Percentiles rank a stretch among this genome's conserved stretches.
Evolutionary conservation across 1,140 invertebrate species (phyloP).

Genomic region (Drosophila bocki): DNA sequence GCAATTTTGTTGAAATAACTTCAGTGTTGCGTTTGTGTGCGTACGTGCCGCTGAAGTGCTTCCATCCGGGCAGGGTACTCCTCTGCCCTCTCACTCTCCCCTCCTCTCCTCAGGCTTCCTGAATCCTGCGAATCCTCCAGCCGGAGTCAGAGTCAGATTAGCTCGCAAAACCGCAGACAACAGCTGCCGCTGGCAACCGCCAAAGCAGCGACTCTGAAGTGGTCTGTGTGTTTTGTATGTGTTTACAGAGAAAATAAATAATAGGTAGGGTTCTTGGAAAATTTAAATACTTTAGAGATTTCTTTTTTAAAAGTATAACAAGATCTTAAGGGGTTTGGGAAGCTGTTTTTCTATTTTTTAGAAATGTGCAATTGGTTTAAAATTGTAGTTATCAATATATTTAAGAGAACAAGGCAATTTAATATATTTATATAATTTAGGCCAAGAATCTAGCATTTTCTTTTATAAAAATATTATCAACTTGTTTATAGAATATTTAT

Average conservation of each 20-base stretch:
- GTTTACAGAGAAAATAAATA: slow-evolving; percentile 19
- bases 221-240: slow-evolving; percentile 36
- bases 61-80: slow-evolving; percentile 27
- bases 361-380: too few species aligned
- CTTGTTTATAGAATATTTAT: too few species aligned
- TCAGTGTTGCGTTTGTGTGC: slow-evolving; percentile 78
- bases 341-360: not conserved
- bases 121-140: slow-evolving; percentile 20
- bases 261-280: too few species aligned
- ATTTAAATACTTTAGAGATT: not conserved
- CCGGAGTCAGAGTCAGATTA: slow-evolving; percentile 70
- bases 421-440: too few species aligned
- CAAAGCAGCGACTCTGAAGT: slow-evolving; percentile 42
- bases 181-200: slow-evolving; percentile 63
- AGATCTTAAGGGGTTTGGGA: not conserved
- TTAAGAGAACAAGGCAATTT: too few species aligned
- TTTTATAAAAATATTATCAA: too few species aligned
- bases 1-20: slow-evolving; percentile 82
- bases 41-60: slow-evolving; percentile 79
- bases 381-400: too few species aligned
- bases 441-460: too few species aligned
- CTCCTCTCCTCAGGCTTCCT: not conserved
- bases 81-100: not conserved
- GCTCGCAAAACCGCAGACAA: slow-evolving; percentile 81
- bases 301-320: not conserved